Evolutionary conservation across 1,140 invertebrate species (phyloP), one percentile per base, ranked within the genome.

Genomic region (Ceratina japonica): DNA sequence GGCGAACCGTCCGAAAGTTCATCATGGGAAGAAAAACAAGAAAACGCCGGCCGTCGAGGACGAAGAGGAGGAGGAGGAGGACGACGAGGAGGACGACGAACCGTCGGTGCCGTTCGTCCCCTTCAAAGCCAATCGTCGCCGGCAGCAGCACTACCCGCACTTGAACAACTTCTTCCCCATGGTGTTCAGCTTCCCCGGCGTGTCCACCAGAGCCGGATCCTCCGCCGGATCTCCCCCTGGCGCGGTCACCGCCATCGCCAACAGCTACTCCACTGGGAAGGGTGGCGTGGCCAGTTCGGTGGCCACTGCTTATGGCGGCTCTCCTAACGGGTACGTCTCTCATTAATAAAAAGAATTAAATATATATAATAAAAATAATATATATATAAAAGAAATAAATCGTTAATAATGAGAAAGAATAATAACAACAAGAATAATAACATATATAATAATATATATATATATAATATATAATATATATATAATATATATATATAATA

Each of bases 221-320:
- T 71, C 87, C 3, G 86, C 81, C 4, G 87, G 85, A 8, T 84
- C 88, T 2, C 59, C 76, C 1, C 90, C 91, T 27, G 91, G 91
- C 18, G 72, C 89, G 1, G 90, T 93, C 5, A 93, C 93, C 0
- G 93, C 93, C 0, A 91, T 94, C 12, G 93, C 93, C 8, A 94
- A 94, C 78, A 93, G 93, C 85, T 93, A 93, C 68, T 93, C 93
- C 18, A 93, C 92, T 52, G 89, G 89, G 3, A 92, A 89, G 79
- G 89, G 92, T n/a, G 93, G 93, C 2, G 88, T 94, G 15, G 93
- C 93, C 1, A 92, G 91, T 73, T 93, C 93, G 15, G 91, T 93
- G 18, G 93, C 93, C 0, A 92, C 93, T 31, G 93, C 92, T 54
- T 93, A 93, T 68, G 93, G 93, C 4, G 90, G 90, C 65, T 84